Conservation (phyloP, 2,113 vertebrate species). For the Gasterosteus nipponicus region DNA sequence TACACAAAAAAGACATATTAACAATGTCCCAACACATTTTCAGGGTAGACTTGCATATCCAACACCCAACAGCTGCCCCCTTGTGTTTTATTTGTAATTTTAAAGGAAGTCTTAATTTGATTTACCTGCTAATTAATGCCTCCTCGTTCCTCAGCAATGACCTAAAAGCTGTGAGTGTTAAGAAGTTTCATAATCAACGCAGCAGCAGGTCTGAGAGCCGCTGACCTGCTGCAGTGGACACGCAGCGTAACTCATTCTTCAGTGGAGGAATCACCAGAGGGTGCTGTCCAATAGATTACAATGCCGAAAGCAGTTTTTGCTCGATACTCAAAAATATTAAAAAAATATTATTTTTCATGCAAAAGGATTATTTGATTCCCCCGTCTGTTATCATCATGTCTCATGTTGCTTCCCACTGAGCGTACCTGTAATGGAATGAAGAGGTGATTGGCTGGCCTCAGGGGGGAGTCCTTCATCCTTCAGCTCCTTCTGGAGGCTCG, state of each 20-base stretch:
- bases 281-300: constrained; percentile 47
- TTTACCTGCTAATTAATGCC: background rate
- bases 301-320: background rate
- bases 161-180: background rate
- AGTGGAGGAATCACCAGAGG: constrained; percentile 53
- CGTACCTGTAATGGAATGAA: background rate
- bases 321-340: background rate
- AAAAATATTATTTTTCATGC: background rate
- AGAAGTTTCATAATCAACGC: constrained; percentile 2
- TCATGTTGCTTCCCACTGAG: background rate
- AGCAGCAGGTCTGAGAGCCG: background rate
- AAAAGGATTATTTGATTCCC: background rate
- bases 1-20: constrained; percentile 2
- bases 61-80: background rate
- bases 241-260: constrained; percentile 8
- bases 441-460: background rate
- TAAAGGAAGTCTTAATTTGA: background rate
- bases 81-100: background rate
- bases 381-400: background rate
- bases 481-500: background rate
- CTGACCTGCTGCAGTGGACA: background rate
- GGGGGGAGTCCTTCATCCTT: constrained; percentile 3
- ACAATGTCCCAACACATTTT: constrained; percentile 3
- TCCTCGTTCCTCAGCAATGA: background rate
- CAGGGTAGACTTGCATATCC: background rate